A percentile compares a stretch with the other conserved stretches of the same genome.
These are phyloP conservation scores for Cylloceria caligata DNA, from an alignment of 2,888 invertebrate genomes.

Conservation along the genomic window DNA sequence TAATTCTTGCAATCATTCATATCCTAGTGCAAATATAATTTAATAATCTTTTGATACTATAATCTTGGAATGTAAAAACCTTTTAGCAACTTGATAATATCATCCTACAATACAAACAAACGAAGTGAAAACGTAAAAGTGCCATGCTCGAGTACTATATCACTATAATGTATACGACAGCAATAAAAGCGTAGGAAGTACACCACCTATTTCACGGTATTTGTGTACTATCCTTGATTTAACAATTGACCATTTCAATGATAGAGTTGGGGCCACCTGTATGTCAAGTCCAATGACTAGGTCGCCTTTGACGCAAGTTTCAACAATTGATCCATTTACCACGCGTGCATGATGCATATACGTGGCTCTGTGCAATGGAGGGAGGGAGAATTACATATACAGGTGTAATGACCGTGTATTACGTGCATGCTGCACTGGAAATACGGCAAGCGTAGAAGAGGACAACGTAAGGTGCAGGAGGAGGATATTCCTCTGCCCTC, in stretches of 20 bases:
- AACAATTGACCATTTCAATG: slow-evolving; percentile 23
- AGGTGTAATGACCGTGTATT: not conserved
- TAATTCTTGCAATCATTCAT: no score
- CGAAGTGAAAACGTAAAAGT: not conserved
- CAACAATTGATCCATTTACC: slow-evolving; percentile 39
- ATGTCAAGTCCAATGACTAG: slow-evolving; percentile 35
- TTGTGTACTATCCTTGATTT: slow-evolving; percentile 26
- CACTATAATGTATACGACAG: not conserved
- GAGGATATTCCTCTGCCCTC: slow-evolving; percentile 2
- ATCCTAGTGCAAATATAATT: no score
- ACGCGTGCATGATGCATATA: not conserved
- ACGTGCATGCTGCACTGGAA: not conserved
- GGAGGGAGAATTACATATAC: no score
- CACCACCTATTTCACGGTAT: not conserved
- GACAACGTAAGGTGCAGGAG: slow-evolving; percentile 4
- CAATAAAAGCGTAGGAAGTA: not conserved
- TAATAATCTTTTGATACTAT: no score
- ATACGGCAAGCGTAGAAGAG: not conserved
- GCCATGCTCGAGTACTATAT: not conserved
- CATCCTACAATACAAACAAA: no score
- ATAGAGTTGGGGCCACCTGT: slow-evolving; percentile 2
- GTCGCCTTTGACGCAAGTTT: slow-evolving; percentile 53
- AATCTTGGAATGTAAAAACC: no score
- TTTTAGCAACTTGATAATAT: no score
- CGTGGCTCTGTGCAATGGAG: not conserved